These are phyloP conservation scores for Cecropterus lyciades DNA, from an alignment of 1,140 invertebrate genomes.

Conservation along the genomic window DNA sequence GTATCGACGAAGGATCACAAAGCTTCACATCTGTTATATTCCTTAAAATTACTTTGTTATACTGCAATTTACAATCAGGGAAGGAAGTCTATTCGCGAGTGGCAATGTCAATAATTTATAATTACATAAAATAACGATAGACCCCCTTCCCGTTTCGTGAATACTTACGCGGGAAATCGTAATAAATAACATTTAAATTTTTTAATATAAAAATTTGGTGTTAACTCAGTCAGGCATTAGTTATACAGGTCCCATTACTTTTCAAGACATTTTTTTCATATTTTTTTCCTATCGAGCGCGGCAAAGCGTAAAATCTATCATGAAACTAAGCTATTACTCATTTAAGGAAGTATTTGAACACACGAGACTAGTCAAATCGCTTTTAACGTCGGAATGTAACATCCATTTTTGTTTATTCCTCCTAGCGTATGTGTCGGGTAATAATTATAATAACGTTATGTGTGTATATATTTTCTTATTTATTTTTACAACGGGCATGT, in stretches of 20 bases:
- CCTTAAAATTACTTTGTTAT: slow-evolving; percentile 36
- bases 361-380: slow-evolving; percentile 66
- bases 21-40: slow-evolving; percentile 16
- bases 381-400: slow-evolving; percentile 60
- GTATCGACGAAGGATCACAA: background rate
- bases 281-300: slow-evolving; percentile 47
- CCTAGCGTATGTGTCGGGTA: slow-evolving; percentile 23
- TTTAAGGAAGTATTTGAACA: slow-evolving; percentile 61
- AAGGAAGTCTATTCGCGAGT: slow-evolving; percentile 27
- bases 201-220: slow-evolving; percentile 73
- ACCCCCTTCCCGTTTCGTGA: slow-evolving; percentile 32
- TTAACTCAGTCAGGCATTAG: slow-evolving; percentile 74
- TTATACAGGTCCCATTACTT: slow-evolving; percentile 72
- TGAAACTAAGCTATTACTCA: slow-evolving; percentile 48
- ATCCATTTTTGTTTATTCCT: slow-evolving; percentile 36
- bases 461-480: slow-evolving; percentile 13
- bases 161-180: slow-evolving; percentile 42
- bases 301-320: slow-evolving; percentile 47
- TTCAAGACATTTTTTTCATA: slow-evolving; percentile 31
- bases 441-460: slow-evolving; percentile 14
- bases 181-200: slow-evolving; percentile 62
- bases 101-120: slow-evolving; percentile 43
- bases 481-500: slow-evolving; percentile 8
- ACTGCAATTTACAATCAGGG: slow-evolving; percentile 32
- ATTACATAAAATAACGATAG: slow-evolving; percentile 39